Conservation (phyloP, 2,113 vertebrate genomes). For the Clarias macrocephalus region DNA sequence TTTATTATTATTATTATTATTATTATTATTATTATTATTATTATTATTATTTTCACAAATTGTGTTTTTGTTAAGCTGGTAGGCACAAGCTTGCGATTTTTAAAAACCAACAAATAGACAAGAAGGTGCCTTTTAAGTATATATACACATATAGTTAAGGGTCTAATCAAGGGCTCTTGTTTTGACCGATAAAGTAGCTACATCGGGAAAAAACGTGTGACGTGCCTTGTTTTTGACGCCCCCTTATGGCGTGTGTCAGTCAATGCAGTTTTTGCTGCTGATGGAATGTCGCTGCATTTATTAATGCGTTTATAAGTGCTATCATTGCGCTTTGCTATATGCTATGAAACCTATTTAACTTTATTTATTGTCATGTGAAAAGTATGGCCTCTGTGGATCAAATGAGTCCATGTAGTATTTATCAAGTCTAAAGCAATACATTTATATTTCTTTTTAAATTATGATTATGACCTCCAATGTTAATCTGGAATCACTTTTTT, state of each 20-base stretch:
- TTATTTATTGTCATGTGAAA: constrained; percentile 99
- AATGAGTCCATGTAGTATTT: constrained; percentile 99
- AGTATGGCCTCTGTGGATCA: constrained; percentile 95
- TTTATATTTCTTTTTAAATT: constrained; percentile 99
- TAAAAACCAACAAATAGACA: constrained; percentile 75
- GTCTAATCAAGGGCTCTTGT: constrained; percentile 59
- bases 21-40: constrained; percentile 43
- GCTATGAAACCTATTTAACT: constrained; percentile 99
- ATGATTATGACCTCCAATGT: constrained; percentile 99
- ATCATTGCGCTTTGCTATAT: constrained; percentile 94
- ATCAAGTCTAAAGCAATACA: constrained; percentile 99
- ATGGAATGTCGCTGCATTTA: constrained; percentile 89
- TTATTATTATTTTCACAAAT: constrained; percentile 27
- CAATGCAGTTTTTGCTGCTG: constrained; percentile 85
- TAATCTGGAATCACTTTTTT: constrained; percentile 99
- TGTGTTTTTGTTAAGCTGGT: constrained; percentile 58
- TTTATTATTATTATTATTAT: constrained; percentile 46
- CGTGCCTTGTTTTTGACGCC: constrained; percentile 81
- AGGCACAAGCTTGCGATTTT: constrained; percentile 46
- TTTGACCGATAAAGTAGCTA: constrained; percentile 31
- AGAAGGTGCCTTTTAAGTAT: constrained; percentile 90
- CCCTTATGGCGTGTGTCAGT: constrained; percentile 83
- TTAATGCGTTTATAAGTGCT: constrained; percentile 91
- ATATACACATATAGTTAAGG: constrained; percentile 39
- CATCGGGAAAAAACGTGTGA: constrained; percentile 78